Percentiles rank a stretch among this genome's conserved stretches.
Evolutionary conservation across 2,113 vertebrate genomes (phyloP).

Genomic region (Apodemus speciosus): DNA sequence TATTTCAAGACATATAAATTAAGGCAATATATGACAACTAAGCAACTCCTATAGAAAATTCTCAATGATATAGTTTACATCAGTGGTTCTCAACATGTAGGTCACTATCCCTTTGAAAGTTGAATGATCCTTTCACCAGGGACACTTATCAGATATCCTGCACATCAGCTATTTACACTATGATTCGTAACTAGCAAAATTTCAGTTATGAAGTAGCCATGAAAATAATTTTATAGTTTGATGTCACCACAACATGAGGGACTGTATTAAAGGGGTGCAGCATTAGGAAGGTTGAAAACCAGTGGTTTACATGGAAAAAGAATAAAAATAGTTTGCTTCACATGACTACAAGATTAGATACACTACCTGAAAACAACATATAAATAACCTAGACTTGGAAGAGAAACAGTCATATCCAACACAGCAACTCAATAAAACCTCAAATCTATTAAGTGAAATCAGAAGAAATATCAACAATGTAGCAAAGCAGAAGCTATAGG

Average conservation of each 20-base stretch:
- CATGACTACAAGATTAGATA: neutral
- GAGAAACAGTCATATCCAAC: neutral
- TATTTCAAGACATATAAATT: neutral
- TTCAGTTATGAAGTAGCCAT: neutral
- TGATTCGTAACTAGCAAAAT: neutral
- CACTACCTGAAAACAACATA: neutral
- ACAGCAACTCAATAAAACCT: neutral
- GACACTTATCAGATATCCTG: too few species aligned
- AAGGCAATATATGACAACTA: neutral
- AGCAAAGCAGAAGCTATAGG: neutral
- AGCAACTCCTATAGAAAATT: neutral
- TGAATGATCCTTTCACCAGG: neutral
- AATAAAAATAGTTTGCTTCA: neutral
- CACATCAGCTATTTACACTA: neutral
- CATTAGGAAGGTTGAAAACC: neutral
- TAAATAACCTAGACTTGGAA: neutral
- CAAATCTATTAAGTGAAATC: neutral
- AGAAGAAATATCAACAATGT: neutral
- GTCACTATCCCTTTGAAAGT: neutral
- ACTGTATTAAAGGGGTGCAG: neutral
- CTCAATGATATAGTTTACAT: neutral
- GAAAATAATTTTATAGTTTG: neutral
- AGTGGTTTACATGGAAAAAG: neutral
- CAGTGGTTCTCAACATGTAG: neutral
- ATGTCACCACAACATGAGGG: neutral